Conservation (phyloP, 23 tunicate species). For the Ascidia mentula region DNA sequence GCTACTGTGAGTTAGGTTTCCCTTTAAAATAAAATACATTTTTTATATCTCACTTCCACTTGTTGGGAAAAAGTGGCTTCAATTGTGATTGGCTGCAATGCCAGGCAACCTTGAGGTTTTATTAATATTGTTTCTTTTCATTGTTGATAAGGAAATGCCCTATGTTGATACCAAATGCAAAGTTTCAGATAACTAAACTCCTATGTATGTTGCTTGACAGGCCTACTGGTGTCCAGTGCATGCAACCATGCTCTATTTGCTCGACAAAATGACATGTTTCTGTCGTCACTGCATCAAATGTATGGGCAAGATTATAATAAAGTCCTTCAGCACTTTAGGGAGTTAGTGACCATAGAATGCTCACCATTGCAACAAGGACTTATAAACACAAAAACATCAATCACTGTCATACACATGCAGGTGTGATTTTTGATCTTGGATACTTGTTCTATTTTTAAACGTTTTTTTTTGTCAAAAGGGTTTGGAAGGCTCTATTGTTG, state of each 20-base stretch:
- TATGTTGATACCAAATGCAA: not conserved
- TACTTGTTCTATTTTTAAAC: too few relatives aligned
- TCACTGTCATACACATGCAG: slow-evolving; percentile 38
- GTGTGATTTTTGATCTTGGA: slow-evolving; percentile 10
- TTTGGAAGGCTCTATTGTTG: too few relatives aligned
- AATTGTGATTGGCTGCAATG: too few relatives aligned
- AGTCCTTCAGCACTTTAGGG: slow-evolving; percentile 32
- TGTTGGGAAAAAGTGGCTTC: too few relatives aligned
- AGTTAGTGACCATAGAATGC: slow-evolving; percentile 38
- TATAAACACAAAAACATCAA: slow-evolving; percentile 35
- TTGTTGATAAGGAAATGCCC: too few relatives aligned
- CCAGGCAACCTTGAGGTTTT: too few relatives aligned
- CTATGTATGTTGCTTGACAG: too few relatives aligned
- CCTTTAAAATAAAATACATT: too few relatives aligned
- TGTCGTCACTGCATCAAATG: slow-evolving; percentile 25
- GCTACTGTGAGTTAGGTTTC: too few relatives aligned
- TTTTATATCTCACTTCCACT: too few relatives aligned
- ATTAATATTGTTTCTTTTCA: too few relatives aligned
- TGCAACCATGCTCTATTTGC: slow-evolving; percentile 41
- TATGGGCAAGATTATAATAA: slow-evolving; percentile 33
- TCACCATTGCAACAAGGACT: slow-evolving; percentile 72
- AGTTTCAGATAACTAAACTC: not conserved
- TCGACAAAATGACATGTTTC: slow-evolving; percentile 67
- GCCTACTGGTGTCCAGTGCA: slow-evolving; percentile 52
- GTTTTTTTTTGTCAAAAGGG: too few relatives aligned